Evolutionary conservation across 2,797 vertebrate species (phyloP).

Genomic region (Hoplostethus atlanticus): DNA sequence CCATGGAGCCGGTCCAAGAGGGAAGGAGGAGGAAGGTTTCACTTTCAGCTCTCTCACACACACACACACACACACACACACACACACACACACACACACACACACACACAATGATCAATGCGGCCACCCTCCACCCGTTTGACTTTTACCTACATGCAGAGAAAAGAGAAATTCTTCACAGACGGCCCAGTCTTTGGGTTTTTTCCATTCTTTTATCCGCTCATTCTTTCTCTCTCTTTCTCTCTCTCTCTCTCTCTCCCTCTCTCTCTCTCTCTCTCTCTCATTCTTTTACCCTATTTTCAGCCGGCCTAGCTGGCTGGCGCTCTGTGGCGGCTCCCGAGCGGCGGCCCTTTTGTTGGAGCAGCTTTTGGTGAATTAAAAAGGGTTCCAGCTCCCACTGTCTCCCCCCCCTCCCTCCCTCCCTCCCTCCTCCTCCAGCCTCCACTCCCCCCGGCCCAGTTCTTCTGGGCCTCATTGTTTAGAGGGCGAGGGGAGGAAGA

Average conservation of each 20-base stretch:
- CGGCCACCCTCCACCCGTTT: conserved; percentile 39
- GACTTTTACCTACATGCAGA: conserved; percentile 43
- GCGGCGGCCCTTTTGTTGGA: conserved; percentile 74
- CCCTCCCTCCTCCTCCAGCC: conserved; percentile 15
- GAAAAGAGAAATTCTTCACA: conserved; percentile 39
- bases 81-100: background rate
- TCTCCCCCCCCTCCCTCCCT: background rate
- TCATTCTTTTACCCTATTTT: conserved; percentile 65
- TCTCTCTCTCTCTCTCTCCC: conserved; percentile 19
- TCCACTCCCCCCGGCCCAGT: conserved; percentile 29
- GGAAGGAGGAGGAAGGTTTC: background rate
- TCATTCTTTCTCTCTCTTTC: conserved; percentile 44
- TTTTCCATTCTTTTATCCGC: conserved; percentile 47
- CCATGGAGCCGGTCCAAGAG: conserved; percentile 46
- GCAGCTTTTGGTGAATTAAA: conserved; percentile 77
- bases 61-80: too few relatives aligned
- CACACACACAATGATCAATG: conserved; percentile 7
- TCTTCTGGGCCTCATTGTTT: conserved; percentile 74
- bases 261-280: conserved; percentile 17
- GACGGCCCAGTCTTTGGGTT: background rate
- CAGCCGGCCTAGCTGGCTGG: conserved; percentile 54
- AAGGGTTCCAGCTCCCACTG: conserved; percentile 53
- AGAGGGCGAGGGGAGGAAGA: conserved; percentile 28
- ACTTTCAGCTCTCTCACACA: background rate
- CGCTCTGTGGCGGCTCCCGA: conserved; percentile 52